Evolutionary conservation across 1,140 invertebrate species (phyloP), one percentile per base, ranked within the genome.

Genomic region (Eurosta solidaginis): DNA sequence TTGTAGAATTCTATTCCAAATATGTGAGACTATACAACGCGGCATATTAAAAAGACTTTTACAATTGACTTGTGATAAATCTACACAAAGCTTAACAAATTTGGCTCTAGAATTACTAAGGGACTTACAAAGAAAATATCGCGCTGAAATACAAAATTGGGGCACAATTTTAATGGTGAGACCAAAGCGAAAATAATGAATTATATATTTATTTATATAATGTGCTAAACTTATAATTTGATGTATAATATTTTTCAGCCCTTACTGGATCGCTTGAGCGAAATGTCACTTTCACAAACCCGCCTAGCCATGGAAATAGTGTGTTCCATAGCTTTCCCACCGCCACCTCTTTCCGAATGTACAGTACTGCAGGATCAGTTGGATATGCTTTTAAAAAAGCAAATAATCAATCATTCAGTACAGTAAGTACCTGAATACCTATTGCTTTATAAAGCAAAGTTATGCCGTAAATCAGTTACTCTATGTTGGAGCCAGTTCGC

Each of bases 321-420:
- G 7, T 92, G 86, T 82, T 89, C 79, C 79, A 90, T 89, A 80
- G 91, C 87, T 47, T 92, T 83, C 89, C 90, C 83, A 29, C 85
- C 81, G 81, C 86, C 83, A 76, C 84, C 88, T 12, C 82, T 88
- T 76, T 78, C 87, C 2, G 87, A 87, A 20, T 86, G 89, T 54
- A 83, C 88, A 25, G 84, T 87, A 9, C 83, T 92, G n/a, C 88
- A 90, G 75, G 90, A 92, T 81, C 91, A 92, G 80, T 88, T 93
- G 42, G 89, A 89, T 79, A 92, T 92, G 86, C 77, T 92, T 2
- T 84, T 92, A 1, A 89, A 91, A 49, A 93, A 93, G 79, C 90
- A 92, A 80, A 84, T 93, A n/a, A 89, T 89, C 7, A 90, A 89
- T 81, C 84, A 88, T 7, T 88, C 89, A 52, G 82, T 84, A 25